Conservation (phyloP, 2,797 vertebrate genomes). For the Pseudotriccus pelzelni region DNA sequence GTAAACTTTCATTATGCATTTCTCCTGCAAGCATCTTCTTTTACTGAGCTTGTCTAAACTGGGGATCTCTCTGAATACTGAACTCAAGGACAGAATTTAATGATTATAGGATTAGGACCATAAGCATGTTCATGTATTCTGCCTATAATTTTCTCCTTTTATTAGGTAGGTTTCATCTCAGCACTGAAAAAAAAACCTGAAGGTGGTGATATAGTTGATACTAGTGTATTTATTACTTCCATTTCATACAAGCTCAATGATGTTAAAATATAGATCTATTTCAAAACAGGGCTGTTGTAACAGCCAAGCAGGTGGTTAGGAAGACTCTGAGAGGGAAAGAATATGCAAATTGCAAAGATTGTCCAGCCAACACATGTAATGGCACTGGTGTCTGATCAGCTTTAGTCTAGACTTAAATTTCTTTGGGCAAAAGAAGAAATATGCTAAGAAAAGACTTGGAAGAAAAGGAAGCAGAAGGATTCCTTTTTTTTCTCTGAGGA, state of each 20-base stretch:
- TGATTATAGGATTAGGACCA: neutral
- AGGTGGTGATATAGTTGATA: neutral
- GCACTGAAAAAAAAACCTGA: neutral
- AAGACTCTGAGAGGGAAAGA: neutral
- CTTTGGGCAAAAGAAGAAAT: neutral
- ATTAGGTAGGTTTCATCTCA: neutral
- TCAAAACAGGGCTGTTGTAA: neutral
- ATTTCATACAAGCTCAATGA: neutral
- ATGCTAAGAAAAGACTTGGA: neutral
- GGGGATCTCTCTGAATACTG: neutral
- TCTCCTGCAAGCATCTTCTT: constrained; percentile 42
- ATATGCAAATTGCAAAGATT: neutral
- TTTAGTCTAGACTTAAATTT: neutral
- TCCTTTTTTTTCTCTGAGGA: neutral
- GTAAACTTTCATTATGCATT: constrained; percentile 62
- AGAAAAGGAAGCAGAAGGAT: neutral
- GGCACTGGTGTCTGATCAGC: neutral
- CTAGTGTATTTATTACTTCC: neutral
- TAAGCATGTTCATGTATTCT: neutral
- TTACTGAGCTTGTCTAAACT: neutral
- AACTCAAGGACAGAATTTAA: neutral
- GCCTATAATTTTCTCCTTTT: neutral
- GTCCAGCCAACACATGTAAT: neutral
- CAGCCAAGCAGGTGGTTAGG: neutral
- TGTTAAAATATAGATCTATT: neutral